These are phyloP conservation scores for Diadegma fenestrale DNA, from an alignment of 2,888 invertebrate species.

Conservation along the genomic window DNA sequence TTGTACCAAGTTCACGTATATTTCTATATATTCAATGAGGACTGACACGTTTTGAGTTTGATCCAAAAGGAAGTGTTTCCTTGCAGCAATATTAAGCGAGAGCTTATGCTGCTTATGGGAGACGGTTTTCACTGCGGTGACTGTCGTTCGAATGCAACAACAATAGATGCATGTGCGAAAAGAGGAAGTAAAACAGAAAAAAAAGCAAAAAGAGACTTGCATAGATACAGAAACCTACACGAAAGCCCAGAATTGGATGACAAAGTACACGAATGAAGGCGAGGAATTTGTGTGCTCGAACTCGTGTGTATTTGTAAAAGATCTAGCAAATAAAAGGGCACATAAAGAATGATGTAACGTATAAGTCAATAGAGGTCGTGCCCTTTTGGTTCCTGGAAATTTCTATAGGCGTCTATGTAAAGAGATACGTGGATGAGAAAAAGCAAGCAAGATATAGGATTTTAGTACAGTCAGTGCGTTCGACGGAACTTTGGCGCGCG, in stretches of 20 bases:
- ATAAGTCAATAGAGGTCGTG: not conserved
- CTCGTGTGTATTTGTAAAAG: constrained; percentile 14
- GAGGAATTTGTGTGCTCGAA: not conserved
- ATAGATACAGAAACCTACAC: constrained; percentile 7
- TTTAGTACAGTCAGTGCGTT: constrained; percentile 56
- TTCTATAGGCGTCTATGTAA: not conserved
- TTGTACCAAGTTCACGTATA: not conserved
- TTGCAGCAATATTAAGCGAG: not conserved
- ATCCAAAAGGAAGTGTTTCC: not conserved
- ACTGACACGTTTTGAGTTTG: not conserved
- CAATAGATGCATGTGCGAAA: constrained; percentile 6
- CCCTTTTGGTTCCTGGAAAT: not conserved
- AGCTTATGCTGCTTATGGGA: not conserved
- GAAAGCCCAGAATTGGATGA: not conserved
- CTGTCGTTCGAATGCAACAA: not conserved
- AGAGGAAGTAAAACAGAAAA: not conserved
- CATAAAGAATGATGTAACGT: not conserved
- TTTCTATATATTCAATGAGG: not conserved
- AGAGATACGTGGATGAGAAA: constrained; percentile 17
- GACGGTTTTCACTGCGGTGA: not conserved
- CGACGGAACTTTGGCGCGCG: constrained; percentile 64
- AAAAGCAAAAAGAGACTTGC: not conserved
- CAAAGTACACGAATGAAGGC: not conserved
- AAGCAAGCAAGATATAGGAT: constrained; percentile 13
- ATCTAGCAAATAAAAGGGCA: not conserved